These are phyloP conservation scores for Ochropleura plecta DNA, from an alignment of 2,888 invertebrate species.

Conservation along the genomic window DNA sequence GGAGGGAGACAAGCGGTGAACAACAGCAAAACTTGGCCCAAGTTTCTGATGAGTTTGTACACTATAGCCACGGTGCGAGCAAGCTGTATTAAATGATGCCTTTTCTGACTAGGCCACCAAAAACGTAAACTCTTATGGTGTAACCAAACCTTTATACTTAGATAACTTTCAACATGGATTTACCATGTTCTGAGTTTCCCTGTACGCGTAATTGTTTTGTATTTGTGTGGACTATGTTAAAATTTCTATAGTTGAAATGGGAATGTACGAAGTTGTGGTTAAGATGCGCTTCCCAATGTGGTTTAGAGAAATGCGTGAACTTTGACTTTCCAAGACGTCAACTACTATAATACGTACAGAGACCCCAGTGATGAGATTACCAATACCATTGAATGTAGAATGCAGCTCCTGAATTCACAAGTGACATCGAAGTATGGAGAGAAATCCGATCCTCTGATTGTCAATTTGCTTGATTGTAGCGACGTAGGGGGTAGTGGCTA, in stretches of 20 bases:
- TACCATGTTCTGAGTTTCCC: constrained; percentile 38
- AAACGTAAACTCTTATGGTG: background rate
- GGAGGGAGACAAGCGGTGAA: background rate
- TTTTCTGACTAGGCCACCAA: background rate
- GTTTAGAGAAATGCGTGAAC: constrained; percentile 48
- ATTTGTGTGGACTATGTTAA: constrained; percentile 33
- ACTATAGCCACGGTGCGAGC: background rate
- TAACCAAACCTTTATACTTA: constrained; percentile 31
- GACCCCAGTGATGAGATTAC: background rate
- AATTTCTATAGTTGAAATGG: constrained; percentile 11
- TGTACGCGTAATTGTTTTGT: constrained; percentile 53
- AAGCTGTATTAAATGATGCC: background rate
- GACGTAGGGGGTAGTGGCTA: background rate
- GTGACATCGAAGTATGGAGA: background rate
- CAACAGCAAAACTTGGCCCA: background rate
- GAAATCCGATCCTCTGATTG: background rate
- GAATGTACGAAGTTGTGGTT: constrained; percentile 14
- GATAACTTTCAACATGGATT: constrained; percentile 55
- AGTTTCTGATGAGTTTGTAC: background rate
- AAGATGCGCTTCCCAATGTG: constrained; percentile 18
- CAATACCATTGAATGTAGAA: background rate
- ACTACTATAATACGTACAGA: background rate
- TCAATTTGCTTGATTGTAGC: constrained; percentile 8
- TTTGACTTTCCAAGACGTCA: constrained; percentile 19
- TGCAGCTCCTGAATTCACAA: background rate